Percentiles rank a stretch among this genome's conserved stretches.
phyloP scores from a whole-genome alignment of 2,888 invertebrate species.

The Rhabditophanes sp. region DNA sequence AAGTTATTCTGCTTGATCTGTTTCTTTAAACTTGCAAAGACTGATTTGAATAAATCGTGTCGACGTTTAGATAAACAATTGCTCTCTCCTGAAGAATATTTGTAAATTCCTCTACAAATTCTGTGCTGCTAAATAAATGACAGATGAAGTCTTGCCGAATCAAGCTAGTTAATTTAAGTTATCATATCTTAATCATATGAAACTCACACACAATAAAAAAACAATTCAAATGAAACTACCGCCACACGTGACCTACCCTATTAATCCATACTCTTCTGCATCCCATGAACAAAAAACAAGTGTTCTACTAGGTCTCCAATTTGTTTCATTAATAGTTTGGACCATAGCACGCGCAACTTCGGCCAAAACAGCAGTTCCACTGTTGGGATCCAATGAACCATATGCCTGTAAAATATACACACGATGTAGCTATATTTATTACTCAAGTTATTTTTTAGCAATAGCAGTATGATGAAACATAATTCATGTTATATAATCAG shows the following conservation, averaged over 20 bases:
- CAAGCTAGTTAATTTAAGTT: too few species aligned
- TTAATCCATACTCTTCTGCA: conserved; percentile 46
- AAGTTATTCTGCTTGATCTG: too few species aligned
- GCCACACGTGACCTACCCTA: too few species aligned
- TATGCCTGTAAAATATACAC: too few species aligned
- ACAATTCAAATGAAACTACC: conserved; percentile 31
- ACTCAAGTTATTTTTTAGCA: too few species aligned
- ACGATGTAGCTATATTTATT: too few species aligned
- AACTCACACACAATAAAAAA: too few species aligned
- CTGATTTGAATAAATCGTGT: conserved; percentile 34
- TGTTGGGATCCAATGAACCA: conserved; percentile 46
- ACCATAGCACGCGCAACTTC: conserved; percentile 45
- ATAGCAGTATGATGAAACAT: too few species aligned
- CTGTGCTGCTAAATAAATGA: too few species aligned
- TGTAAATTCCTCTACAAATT: conserved; percentile 48
- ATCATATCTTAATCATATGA: too few species aligned
- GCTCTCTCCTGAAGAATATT: conserved; percentile 42
- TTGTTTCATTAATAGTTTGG: conserved; percentile 34
- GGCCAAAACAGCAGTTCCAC: conserved; percentile 49
- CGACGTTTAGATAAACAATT: conserved; percentile 48
- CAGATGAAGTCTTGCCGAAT: too few species aligned
- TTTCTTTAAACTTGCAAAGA: conserved; percentile 32
- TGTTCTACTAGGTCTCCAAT: conserved; percentile 48
- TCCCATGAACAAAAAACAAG: conserved; percentile 48
- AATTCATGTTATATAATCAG: too few species aligned